Base-by-base conservation (phyloP, 2,113 vertebrate genomes). In the Rhynchopsitta pachyrhyncha region DNA sequence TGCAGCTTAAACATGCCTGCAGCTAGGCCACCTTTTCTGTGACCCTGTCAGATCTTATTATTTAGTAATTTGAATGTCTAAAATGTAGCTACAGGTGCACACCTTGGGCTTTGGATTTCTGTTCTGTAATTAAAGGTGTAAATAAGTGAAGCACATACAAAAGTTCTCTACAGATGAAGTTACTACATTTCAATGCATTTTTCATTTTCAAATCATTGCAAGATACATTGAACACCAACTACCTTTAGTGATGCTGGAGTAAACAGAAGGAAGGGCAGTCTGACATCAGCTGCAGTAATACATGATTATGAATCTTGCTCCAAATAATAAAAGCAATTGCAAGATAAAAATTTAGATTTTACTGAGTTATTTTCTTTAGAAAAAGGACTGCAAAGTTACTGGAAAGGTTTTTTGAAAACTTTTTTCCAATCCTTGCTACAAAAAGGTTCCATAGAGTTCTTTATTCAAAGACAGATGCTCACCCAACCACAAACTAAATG, bases 11-110 rank as follows among this genome's bases (percentile, higher is more conserved):
- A 84, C 41, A 59, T n/a, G 49, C 35, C 19, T 75, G 82, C 60
- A 94, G 50, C 66, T 93, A 57, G 41, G 22, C 19, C 80, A 92
- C 77, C 85, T 97, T 73, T 94, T 25, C 41, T 80, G 74, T 63
- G 74, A 95, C 83, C 49, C 18, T 94, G 66, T 89, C 62, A 95
- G 37, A 80, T 88, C 37, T 89, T 79, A 81, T 73, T 88, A 73
- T 63, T 92, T 93, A 76, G 76, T 89, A 71, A 83, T 91, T 53
- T 76, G 52, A 73, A 53, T 35, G 16, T 77, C 77, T 69, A 63
- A 86, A 91, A 89, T 76, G 62, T 85, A 94, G 71, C 62, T 91
- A 50, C n/a, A 89, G 62, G 37, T 93, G 44, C 19, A 85, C 25
- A 17, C 23, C 64, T 64, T 80, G 25, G 53, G 28, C 44, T 95